Conservation (phyloP, 2,113 vertebrate genomes). For the Corythaixoides concolor region DNA sequence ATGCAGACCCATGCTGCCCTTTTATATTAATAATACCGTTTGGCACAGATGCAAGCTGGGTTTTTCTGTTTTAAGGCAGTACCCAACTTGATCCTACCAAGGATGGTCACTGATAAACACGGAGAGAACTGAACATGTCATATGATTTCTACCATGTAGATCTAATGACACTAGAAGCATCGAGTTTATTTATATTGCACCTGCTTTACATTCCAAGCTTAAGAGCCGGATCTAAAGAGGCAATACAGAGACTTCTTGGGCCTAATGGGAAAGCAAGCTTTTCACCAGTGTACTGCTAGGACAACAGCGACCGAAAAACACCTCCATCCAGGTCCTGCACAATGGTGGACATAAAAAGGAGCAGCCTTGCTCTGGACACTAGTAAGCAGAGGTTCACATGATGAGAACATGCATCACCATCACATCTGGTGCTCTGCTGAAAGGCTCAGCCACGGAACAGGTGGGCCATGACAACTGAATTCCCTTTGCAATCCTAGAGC, state of each 20-base stretch:
- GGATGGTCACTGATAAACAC: neutral
- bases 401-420: neutral
- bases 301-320: fast-evolving
- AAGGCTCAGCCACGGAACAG: neutral
- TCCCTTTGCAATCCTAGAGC: neutral
- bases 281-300: fast-evolving
- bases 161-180: neutral
- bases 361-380: neutral
- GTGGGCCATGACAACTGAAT: neutral
- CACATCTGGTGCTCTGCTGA: neutral
- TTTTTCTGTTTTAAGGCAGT: neutral
- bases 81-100: neutral
- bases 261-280: neutral
- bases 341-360: fast-evolving
- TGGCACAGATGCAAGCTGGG: neutral
- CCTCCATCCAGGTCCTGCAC: neutral
- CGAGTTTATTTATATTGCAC: neutral
- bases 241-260: neutral
- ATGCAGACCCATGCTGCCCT: neutral
- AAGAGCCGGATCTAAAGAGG: neutral
- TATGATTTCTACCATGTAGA: neutral
- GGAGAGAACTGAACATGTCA: neutral
- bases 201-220: neutral
- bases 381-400: fast-evolving
- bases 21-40: neutral